Evolutionary conservation across 2,797 vertebrate genomes (phyloP).

Genomic region (Threskiornis aethiopicus): DNA sequence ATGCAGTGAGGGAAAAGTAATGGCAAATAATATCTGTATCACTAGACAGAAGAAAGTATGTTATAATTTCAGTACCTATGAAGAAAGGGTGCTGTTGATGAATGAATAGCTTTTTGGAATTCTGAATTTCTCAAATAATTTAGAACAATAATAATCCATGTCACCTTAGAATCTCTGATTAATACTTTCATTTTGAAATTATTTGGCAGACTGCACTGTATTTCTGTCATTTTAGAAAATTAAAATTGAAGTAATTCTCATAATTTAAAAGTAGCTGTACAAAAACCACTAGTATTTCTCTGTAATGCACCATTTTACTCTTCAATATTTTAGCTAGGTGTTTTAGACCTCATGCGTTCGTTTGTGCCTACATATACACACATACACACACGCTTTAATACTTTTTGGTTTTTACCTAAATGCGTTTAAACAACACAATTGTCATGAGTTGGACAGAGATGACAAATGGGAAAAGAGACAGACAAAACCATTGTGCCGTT

Average conservation of each 20-base stretch:
- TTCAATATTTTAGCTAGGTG: not conserved
- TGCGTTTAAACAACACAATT: not conserved
- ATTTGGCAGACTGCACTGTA: not conserved
- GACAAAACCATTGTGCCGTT: not conserved
- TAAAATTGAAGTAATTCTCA: not conserved
- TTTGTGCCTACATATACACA: not conserved
- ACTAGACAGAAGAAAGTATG: not conserved
- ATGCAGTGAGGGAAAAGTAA: not conserved
- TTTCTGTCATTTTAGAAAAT: not conserved
- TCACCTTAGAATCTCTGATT: not conserved
- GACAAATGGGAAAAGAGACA: not conserved
- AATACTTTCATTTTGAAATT: not conserved
- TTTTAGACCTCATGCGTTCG: not conserved
- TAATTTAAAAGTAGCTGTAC: not conserved
- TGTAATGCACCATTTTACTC: not conserved
- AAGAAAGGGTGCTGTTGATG: not conserved
- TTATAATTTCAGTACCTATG: not conserved
- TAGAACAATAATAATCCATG: not conserved
- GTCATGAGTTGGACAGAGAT: not conserved
- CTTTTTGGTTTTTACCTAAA: not conserved
- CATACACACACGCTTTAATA: not conserved
- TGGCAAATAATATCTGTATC: not conserved
- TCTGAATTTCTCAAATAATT: not conserved
- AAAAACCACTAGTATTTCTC: not conserved
- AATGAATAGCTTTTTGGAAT: not conserved